A percentile compares a stretch with the other conserved stretches of the same genome.
Evolutionary conservation across 2,888 invertebrate species (phyloP).

Genomic region (Nyleta sp.): DNA sequence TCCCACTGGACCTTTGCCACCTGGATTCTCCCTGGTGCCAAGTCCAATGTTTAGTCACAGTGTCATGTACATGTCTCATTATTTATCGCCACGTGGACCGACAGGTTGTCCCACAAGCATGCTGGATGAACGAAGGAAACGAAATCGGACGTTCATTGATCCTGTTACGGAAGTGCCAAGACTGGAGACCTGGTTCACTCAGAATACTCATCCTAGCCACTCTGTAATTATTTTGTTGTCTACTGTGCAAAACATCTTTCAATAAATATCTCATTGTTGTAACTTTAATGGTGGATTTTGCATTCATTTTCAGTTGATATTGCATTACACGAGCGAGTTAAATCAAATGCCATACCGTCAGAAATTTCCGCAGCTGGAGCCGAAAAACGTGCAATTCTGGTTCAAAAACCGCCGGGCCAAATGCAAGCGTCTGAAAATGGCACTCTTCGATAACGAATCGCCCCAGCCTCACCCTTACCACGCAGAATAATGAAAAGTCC

Average conservation of each 20-base stretch:
- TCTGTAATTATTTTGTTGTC: slow-evolving; percentile 79
- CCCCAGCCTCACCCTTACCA: slow-evolving; percentile 83
- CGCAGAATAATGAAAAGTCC: slow-evolving; percentile 73
- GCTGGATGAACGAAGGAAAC: slow-evolving; percentile 94
- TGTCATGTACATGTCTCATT: slow-evolving; percentile 96
- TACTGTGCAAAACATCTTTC: neutral
- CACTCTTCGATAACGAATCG: slow-evolving; percentile 90
- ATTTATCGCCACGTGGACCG: slow-evolving; percentile 85
- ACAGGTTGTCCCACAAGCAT: slow-evolving; percentile 83
- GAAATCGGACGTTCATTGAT: slow-evolving; percentile 99
- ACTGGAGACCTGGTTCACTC: slow-evolving; percentile 97
- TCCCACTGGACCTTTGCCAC: slow-evolving; percentile 84
- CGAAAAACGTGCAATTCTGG: slow-evolving; percentile 99
- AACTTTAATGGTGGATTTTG: too few relatives aligned
- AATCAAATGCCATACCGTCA: slow-evolving; percentile 98
- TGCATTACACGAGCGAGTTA: slow-evolving; percentile 98
- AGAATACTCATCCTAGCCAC: slow-evolving; percentile 99
- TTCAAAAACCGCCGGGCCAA: slow-evolving; percentile 99
- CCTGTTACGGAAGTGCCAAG: slow-evolving; percentile 98
- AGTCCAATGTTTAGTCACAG: slow-evolving; percentile 95
- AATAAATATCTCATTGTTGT: too few relatives aligned
- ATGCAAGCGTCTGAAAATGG: slow-evolving; percentile 97
- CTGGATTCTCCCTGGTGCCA: slow-evolving; percentile 91
- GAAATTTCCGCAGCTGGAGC: slow-evolving; percentile 99
- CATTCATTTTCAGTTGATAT: slow-evolving; percentile 93